Evolutionary conservation across 2,113 vertebrate species (phyloP).

Genomic region (Taurulus bubalis): DNA sequence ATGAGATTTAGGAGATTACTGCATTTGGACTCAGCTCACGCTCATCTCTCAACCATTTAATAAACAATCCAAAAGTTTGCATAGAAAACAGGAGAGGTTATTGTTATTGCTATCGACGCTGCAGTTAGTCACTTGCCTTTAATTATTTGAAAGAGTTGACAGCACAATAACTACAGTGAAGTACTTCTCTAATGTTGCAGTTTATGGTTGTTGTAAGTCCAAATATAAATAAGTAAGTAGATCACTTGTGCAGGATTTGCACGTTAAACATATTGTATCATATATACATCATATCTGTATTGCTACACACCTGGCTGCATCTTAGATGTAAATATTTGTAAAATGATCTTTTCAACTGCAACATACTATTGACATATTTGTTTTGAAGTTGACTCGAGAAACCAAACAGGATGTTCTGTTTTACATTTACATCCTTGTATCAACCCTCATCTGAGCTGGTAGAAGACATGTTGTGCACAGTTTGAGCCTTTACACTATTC

Average conservation of each 20-base stretch:
- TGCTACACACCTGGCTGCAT: background rate
- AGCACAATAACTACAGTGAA: slow-evolving; percentile 37
- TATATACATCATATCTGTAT: background rate
- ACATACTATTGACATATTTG: background rate
- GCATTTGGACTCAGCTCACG: slow-evolving; percentile 53
- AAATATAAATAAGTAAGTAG: slow-evolving; percentile 33
- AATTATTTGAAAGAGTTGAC: slow-evolving; percentile 43
- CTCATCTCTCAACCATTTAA: slow-evolving; percentile 40
- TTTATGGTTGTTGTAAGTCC: slow-evolving; percentile 27
- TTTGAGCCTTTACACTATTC: background rate
- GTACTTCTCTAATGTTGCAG: slow-evolving; percentile 39
- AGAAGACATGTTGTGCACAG: background rate
- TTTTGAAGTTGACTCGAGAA: background rate
- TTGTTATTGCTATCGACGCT: slow-evolving; percentile 25
- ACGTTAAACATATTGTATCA: slow-evolving; percentile 5
- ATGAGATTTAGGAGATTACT: slow-evolving; percentile 58
- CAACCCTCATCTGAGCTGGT: background rate
- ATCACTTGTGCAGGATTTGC: slow-evolving; percentile 15
- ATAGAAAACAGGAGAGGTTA: slow-evolving; percentile 45
- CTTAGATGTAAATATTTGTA: background rate
- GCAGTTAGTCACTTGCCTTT: slow-evolving; percentile 42
- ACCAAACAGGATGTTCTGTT: background rate
- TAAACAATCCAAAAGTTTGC: slow-evolving; percentile 42
- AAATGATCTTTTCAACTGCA: background rate
- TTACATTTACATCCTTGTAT: background rate